These are phyloP conservation scores for Poeciliopsis occidentalis DNA, from an alignment of 2,113 vertebrate genomes.

Conservation along the genomic window DNA sequence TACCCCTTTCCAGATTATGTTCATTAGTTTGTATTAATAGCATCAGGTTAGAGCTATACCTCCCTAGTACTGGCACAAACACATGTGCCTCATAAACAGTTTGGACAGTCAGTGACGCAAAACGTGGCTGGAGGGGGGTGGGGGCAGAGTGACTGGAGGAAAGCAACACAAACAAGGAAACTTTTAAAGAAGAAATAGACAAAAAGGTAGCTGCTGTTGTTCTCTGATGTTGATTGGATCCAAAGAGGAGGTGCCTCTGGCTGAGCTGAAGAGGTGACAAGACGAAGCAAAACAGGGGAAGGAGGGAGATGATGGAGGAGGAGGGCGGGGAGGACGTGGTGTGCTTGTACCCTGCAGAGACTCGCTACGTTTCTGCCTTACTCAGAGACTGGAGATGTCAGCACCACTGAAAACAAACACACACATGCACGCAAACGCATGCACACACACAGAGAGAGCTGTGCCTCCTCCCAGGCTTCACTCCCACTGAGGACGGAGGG, in stretches of 20 bases:
- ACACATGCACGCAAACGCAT: constrained; percentile 9
- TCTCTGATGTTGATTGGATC: constrained; percentile 23
- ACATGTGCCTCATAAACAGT: constrained; percentile 53
- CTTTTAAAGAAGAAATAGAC: neutral
- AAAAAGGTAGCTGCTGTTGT: constrained; percentile 24
- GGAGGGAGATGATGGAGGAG: constrained; percentile 7
- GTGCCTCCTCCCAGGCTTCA: constrained; percentile 34
- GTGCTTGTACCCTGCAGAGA: constrained; percentile 52
- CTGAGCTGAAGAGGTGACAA: constrained; percentile 20
- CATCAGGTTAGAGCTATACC: constrained; percentile 78
- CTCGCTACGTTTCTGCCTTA: constrained; percentile 42
- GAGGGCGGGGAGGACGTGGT: constrained; percentile 26
- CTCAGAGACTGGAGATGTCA: constrained; percentile 55
- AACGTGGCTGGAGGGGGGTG: constrained; percentile 26
- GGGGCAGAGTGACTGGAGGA: constrained; percentile 26
- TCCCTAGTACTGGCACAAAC: constrained; percentile 42
- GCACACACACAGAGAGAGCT: neutral
- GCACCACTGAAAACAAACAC: constrained; percentile 17
- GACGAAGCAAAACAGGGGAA: neutral
- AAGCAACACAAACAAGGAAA: constrained; percentile 20
- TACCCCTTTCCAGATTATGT: constrained; percentile 80
- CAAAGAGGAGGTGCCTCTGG: constrained; percentile 27
- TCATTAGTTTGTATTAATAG: constrained; percentile 93
- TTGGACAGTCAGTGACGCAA: constrained; percentile 70
- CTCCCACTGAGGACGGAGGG: constrained; percentile 28